Evolutionary conservation across 2,113 vertebrate species (phyloP).

Genomic region (Poecile atricapillus): DNA sequence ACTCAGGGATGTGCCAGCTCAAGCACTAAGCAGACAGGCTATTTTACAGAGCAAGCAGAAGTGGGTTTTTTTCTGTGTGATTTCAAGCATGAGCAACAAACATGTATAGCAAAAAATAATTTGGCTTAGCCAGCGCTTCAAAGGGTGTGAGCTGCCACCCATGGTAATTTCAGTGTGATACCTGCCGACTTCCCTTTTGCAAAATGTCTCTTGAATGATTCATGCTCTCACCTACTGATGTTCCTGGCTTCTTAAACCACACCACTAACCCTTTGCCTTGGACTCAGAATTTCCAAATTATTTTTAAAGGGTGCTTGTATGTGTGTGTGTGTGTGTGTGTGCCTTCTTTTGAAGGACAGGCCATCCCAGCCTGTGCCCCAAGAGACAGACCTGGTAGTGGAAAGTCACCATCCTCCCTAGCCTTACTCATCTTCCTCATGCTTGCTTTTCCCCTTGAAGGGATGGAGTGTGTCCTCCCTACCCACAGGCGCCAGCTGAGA

Average conservation of each 20-base stretch:
- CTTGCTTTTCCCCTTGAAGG: neutral
- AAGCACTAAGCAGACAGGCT: neutral
- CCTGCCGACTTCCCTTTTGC: neutral
- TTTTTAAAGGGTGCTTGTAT: neutral
- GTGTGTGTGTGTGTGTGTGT: no score
- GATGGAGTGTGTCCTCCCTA: neutral
- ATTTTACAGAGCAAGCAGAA: neutral
- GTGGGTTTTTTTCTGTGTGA: fast-evolving
- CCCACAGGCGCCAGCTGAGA: neutral
- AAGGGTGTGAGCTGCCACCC: neutral
- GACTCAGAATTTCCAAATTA: neutral
- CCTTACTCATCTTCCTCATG: neutral
- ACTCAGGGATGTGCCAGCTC: neutral
- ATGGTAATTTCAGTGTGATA: neutral
- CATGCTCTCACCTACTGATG: fast-evolving
- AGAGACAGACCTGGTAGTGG: neutral
- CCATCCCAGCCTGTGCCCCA: fast-evolving
- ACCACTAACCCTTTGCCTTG: neutral
- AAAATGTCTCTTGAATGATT: neutral
- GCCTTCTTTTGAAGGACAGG: neutral
- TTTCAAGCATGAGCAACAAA: neutral
- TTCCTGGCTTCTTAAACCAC: neutral
- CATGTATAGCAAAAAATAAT: neutral
- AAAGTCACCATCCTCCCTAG: neutral
- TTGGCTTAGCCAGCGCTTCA: neutral